phyloP scores from a whole-genome alignment of 2,888 invertebrate species.

The Ichneumoninae sp. region DNA sequence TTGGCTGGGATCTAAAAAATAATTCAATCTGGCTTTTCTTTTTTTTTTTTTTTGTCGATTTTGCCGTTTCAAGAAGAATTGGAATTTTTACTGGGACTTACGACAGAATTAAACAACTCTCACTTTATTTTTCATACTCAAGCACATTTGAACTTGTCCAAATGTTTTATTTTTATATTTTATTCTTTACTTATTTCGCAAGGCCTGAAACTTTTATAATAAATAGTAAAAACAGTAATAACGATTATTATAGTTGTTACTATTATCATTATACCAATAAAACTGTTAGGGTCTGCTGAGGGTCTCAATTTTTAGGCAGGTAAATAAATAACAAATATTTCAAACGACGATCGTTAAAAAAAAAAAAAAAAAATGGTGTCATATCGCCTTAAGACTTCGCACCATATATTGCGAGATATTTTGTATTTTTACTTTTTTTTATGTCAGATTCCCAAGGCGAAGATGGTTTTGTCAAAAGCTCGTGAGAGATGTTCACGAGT shows the following conservation, averaged over 20 bases:
- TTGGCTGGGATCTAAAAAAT: background rate
- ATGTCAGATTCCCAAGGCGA: background rate
- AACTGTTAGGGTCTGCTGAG: no score
- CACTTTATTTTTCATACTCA: no score
- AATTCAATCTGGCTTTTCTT: background rate
- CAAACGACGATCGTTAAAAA: background rate
- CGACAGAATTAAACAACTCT: no score
- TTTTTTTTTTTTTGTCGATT: background rate
- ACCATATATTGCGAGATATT: background rate
- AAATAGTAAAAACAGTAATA: no score
- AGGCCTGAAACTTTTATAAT: no score
- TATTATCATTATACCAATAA: no score
- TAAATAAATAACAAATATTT: background rate
- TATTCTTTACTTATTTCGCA: no score
- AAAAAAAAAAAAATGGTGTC: background rate
- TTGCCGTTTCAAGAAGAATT: background rate
- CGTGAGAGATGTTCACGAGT: constrained; percentile 2
- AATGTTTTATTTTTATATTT: no score
- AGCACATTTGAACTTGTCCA: no score
- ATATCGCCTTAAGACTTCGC: background rate
- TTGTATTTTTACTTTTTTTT: background rate
- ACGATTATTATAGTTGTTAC: background rate
- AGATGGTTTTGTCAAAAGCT: constrained; percentile 15
- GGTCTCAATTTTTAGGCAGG: background rate
- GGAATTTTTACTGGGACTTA: no score